Conservation (phyloP, 1,140 invertebrate species). For the Sminthurinus signatus region DNA sequence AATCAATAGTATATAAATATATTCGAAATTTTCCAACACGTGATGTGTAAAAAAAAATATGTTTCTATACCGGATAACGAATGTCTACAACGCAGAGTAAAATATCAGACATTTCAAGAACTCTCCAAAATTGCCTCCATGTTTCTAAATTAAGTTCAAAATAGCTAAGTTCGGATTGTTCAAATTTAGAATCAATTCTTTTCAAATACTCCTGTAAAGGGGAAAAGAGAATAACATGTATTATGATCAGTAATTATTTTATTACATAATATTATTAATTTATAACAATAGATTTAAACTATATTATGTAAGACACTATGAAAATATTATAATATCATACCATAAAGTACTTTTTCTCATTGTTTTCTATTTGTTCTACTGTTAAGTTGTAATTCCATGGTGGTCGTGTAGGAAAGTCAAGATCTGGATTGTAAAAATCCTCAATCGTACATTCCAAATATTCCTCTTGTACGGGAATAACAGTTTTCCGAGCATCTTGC, state of each 20-base stretch:
- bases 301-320: not conserved
- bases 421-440: conserved; percentile 62
- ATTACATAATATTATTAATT: not conserved
- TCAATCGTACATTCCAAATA: conserved; percentile 63
- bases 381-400: conserved; percentile 68
- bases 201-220: conserved; percentile 55
- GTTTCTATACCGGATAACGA: conserved; percentile 61
- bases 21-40: too few relatives aligned
- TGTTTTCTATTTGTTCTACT: conserved; percentile 62
- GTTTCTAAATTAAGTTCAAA: conserved; percentile 90
- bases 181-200: conserved; percentile 50
- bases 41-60: not conserved
- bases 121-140: conserved; percentile 87
- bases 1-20: too few relatives aligned
- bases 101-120: conserved; percentile 84
- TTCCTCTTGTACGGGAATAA: conserved; percentile 52
- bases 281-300: conserved; percentile 7
- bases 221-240: conserved; percentile 7
- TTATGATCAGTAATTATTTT: conserved; percentile 1
- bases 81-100: conserved; percentile 78
- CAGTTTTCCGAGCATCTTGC: conserved; percentile 53
- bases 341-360: conserved; percentile 66
- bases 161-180: conserved; percentile 55
- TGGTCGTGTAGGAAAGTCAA: conserved; percentile 76
- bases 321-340: conserved; percentile 1